A percentile compares a stretch with the other conserved stretches of the same genome.
Evolutionary conservation across 2,113 vertebrate genomes (phyloP).

Genomic region (Myrmophylax atrothorax): DNA sequence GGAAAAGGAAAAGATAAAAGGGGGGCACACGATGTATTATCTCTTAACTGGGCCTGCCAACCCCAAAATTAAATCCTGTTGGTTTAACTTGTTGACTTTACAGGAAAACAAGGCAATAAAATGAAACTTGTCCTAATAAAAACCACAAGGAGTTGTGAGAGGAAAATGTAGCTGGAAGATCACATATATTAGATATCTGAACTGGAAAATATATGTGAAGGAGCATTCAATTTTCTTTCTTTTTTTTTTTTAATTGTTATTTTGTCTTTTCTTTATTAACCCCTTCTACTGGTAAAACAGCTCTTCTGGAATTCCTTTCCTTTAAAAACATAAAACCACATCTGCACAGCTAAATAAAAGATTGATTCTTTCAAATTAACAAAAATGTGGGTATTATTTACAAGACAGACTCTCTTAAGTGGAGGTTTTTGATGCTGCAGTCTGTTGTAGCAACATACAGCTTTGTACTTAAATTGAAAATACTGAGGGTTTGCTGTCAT

Average conservation of each 20-base stretch:
- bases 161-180: not conserved
- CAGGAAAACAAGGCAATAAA: slow-evolving; percentile 64
- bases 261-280: not conserved
- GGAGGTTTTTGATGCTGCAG: not conserved
- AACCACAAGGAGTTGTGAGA: not conserved
- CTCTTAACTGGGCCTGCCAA: slow-evolving; percentile 22
- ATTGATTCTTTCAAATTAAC: not conserved
- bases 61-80: slow-evolving; percentile 59
- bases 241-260: not conserved
- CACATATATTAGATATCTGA: not conserved
- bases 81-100: slow-evolving; percentile 59
- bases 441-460: not conserved
- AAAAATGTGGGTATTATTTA: slow-evolving; percentile 13
- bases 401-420: not conserved
- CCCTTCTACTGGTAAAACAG: slow-evolving; percentile 1
- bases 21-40: not conserved
- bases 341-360: not conserved
- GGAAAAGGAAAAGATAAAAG: slow-evolving; percentile 31
- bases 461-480: not conserved
- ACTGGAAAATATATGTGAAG: not conserved
- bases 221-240: not conserved
- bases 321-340: slow-evolving; percentile 5
- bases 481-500: not conserved
- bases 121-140: slow-evolving; percentile 41
- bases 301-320: not conserved